Evolutionary conservation across 2,888 invertebrate genomes (phyloP), one percentile per base, ranked within the genome.

Genomic region (Xestia ashworthii): DNA sequence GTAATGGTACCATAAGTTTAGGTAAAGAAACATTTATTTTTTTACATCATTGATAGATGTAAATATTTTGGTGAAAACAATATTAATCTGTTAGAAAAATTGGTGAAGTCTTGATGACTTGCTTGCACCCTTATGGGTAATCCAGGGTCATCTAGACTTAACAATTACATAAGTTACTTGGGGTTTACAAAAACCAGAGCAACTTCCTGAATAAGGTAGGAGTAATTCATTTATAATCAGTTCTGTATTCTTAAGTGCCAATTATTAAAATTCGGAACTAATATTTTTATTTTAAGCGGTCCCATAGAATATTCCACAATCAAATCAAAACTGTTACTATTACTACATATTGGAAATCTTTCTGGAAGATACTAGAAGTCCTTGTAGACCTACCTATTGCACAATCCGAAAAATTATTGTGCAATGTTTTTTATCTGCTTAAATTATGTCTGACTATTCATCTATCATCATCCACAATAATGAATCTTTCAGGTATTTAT

Each of bases 321-420:
- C n/a, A 8, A 44, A 65, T 64, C 9, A 50, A 62, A 75, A 50
- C 9, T 41, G 22, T 41, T 74, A 70, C 1, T 74, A 4, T 9
- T 41, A 5, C 14, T 44, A 9, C 14, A n/a, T 22, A 16, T 8
- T 8, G 8, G 16, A 50, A 67, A 32, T 16, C 3, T 25, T 69
- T 64, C 50, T 46, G 65, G 58, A 46, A 55, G n/a, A 32, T 62
- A 38, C 65, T 81, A 67, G 25, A 79, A 53, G 38, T 32, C 5
- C 22, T 32, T 62, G 62, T 12, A 32, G 25, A n/a, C 12, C 32
- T 41, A 25, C 6, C n/a, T 48, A 53, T 82, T 71, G 60, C 82
- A 25, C 60, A 71, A 77, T 62, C 41, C 0, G 0, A 44, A 71
- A 76, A 60, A 80, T 3, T 0, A 77, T 77, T 77, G 60, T 44